Evolutionary conservation across 2,113 vertebrate genomes (phyloP), one percentile per base, ranked within the genome.

Genomic region (Sarotherodon lohbergeri): DNA sequence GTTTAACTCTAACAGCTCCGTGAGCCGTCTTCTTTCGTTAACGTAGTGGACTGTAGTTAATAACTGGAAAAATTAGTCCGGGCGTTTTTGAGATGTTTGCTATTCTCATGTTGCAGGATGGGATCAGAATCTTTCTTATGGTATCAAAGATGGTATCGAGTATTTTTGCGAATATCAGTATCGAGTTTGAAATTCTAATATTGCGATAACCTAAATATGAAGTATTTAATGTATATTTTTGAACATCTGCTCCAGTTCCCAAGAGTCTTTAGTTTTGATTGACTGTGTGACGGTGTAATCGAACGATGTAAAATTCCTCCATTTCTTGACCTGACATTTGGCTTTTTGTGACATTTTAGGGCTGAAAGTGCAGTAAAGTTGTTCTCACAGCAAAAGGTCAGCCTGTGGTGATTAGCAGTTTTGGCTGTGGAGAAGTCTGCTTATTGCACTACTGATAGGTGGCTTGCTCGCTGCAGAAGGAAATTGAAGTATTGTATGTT

Each of bases 321-420:
- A 90, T 92, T 91, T 92, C 89, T 90, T 84, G 80, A 34, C 52
- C 41, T 93, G 91, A 90, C 93, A 94, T 93, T 93, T 90, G 83
- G 87, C 91, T 88, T 82, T 79, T 86, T 78, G 50, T 96, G 94
- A 95, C 95, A 96, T 95, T 96, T 39, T 95, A 86, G 78, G 86
- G 83, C 86, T 86, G 71, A 56, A 85, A 94, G 94, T 94, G 88
- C 92, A 88, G 89, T 82, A 89, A 92, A 93, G 93, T 88, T 81
- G 83, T 91, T 92, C 86, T 76, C 79, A 73, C 34, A 6, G 13
- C 52, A 39, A 95, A 96, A 96, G 95, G 95, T 95, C 93, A 93
- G 78, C 86, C 56, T 88, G 84, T 88, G 89, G 93, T 92, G 93
- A 93, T 90, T 76, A 88, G 88, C 71, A 32, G 82, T 41, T 80